Evolutionary conservation across 2,113 vertebrate genomes (phyloP), one percentile per base, ranked within the genome.

Genomic region (Solea senegalensis): DNA sequence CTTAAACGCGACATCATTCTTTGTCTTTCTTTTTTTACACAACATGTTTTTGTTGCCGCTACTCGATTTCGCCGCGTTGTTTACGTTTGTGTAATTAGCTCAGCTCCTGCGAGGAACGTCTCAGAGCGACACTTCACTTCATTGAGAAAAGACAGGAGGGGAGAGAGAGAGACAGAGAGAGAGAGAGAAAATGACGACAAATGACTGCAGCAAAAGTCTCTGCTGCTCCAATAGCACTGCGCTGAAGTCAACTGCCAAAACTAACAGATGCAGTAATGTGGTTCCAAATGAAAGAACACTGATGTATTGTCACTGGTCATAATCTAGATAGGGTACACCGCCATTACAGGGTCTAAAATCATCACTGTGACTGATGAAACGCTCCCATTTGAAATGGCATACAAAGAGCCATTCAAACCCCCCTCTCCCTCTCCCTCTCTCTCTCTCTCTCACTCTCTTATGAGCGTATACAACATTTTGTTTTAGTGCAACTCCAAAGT

Each of bases 181-280:
- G 21, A 21, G 21, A 21, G 21, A 21, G 45, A 54, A 83, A 89
- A 91, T 88, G 87, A 84, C 87, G 85, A 92, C 85, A 89, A 92
- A 93, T 90, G 89, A 91, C 90, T 92, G 92, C 90, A 91, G 89
- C 91, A 90, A 87, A 86, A 83, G 69, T 80, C 81, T 83, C 75
- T 76, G 74, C 87, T 81, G 87, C 90, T 92, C 90, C 82, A 88
- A 90, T 90, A 90, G 86, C 89, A 88, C 85, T 43, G 89, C 86
- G 71, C 82, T 85, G 80, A 89, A 90, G 59, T 74, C 61, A 82
- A 82, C 74, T 78, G 88, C 86, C 90, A 89, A 86, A 86, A 86
- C 90, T 83, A 89, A 90, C 88, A 89, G 87, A 90, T 90, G 88
- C 88, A 83, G 85, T 88, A 84, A 86, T 89, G 87, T 69, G 73